Percentiles rank a stretch among this genome's conserved stretches.
These are phyloP conservation scores for Pterocles orientalis DNA, from an alignment of 2,113 vertebrate species.

Conservation along the genomic window DNA sequence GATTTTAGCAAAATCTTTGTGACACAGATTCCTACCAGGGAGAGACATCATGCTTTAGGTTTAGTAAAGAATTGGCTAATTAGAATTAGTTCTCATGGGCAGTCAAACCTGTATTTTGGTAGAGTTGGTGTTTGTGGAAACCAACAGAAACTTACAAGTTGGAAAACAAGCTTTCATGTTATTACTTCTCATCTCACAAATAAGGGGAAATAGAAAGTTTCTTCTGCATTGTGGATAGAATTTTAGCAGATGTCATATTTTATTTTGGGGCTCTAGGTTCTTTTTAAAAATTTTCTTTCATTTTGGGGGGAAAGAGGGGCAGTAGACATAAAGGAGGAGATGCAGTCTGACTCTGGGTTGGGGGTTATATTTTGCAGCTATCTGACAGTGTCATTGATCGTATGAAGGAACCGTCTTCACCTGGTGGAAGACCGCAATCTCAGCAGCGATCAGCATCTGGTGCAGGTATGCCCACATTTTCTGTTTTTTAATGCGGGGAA, in stretches of 20 bases:
- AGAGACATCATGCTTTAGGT: neutral
- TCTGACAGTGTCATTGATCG: conserved; percentile 94
- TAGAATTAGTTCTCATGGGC: neutral
- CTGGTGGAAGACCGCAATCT: conserved; percentile 24
- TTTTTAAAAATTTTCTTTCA: accelerated
- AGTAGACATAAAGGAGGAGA: neutral
- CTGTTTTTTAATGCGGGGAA: neutral
- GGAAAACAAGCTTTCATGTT: neutral
- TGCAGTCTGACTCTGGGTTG: neutral
- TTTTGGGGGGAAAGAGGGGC: neutral
- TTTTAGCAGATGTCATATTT: neutral
- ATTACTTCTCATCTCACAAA: accelerated
- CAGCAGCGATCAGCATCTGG: conserved; percentile 39
- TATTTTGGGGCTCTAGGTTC: neutral
- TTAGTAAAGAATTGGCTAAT: neutral
- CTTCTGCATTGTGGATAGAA: accelerated
- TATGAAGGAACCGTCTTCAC: conserved; percentile 86
- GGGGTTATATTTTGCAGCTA: conserved; percentile 76
- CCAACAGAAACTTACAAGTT: accelerated
- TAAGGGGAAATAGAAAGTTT: accelerated
- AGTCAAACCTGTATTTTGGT: neutral
- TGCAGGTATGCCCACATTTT: conserved; percentile 56
- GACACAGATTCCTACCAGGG: neutral
- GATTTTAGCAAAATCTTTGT: neutral
- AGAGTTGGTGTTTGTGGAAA: neutral